These are phyloP conservation scores for Cotesia vestalis DNA, from an alignment of 1,140 invertebrate genomes.

Conservation along the genomic window DNA sequence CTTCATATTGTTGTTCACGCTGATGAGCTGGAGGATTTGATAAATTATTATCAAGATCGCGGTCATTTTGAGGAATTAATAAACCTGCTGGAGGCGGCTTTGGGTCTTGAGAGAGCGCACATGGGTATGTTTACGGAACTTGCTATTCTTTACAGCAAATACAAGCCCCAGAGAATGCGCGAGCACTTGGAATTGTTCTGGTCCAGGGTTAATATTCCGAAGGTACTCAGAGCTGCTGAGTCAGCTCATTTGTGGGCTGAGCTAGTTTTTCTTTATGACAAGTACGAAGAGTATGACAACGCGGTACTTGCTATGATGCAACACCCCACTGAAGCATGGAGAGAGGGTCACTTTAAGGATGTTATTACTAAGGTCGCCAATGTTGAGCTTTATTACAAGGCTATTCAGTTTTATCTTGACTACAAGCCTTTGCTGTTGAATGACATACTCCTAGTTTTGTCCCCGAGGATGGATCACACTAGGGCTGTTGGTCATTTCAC, in stretches of 20 bases:
- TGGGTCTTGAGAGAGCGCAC: slow-evolving; percentile 96
- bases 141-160: slow-evolving; percentile 98
- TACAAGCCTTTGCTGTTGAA: slow-evolving; percentile 97
- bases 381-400: slow-evolving; percentile 99
- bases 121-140: slow-evolving; percentile 99
- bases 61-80: slow-evolving; percentile 99
- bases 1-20: slow-evolving; percentile 99
- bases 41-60: slow-evolving; percentile 96
- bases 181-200: slow-evolving; percentile 99
- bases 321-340: slow-evolving; percentile 99
- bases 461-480: slow-evolving; percentile 98
- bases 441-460: slow-evolving; percentile 94
- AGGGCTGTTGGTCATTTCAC: slow-evolving; percentile 79
- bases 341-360: slow-evolving; percentile 99
- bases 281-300: slow-evolving; percentile 99
- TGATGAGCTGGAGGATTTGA: slow-evolving; percentile 98
- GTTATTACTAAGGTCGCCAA: slow-evolving; percentile 99
- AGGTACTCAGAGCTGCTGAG: slow-evolving; percentile 95
- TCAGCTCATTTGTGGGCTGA: slow-evolving; percentile 99
- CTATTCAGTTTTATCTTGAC: slow-evolving; percentile 99
- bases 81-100: slow-evolving; percentile 92
- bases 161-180: slow-evolving; percentile 98
- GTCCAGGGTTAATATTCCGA: slow-evolving; percentile 95
- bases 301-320: slow-evolving; percentile 99
- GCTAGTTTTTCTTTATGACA: slow-evolving; percentile 98